Evolutionary conservation across 64 coral and sea anemone species (phyloP).

Genomic region (Actinia equina): DNA sequence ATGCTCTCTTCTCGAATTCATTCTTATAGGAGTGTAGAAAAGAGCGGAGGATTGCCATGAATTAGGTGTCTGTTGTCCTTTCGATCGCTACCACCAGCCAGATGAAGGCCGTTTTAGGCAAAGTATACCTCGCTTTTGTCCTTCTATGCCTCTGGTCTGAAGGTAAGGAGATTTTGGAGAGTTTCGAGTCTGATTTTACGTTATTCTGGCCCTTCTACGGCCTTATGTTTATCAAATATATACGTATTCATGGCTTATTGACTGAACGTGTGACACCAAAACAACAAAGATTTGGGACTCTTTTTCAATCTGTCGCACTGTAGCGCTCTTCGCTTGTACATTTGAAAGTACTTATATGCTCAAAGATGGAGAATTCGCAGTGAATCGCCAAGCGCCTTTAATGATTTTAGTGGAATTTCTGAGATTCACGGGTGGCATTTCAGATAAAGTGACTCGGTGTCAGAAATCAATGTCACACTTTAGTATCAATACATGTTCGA

Average conservation of each 20-base stretch:
- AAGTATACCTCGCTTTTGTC: conserved; percentile 37
- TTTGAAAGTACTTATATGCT: background rate
- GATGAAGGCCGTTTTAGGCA: conserved; percentile 37
- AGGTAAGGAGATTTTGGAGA: background rate
- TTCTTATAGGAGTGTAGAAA: conserved; percentile 14
- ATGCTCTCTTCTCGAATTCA: conserved; percentile 15
- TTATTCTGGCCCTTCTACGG: background rate
- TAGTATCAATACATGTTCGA: background rate
- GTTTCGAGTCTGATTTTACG: background rate
- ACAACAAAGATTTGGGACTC: background rate
- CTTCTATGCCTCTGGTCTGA: conserved; percentile 1
- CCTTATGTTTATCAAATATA: background rate
- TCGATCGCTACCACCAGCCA: conserved; percentile 15
- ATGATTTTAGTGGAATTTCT: background rate
- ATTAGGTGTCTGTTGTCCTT: conserved; percentile 41
- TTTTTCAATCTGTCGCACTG: conserved; percentile 1
- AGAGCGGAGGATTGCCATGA: background rate
- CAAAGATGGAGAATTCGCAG: background rate
- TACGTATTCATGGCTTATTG: background rate
- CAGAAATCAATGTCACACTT: background rate
- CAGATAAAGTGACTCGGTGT: background rate
- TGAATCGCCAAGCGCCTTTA: background rate
- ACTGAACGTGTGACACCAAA: background rate
- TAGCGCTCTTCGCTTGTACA: background rate
- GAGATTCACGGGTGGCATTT: background rate